A percentile compares a stretch with the other conserved stretches of the same genome.
phyloP scores from a whole-genome alignment of 2,797 vertebrate genomes.

The Psittacula echo region DNA sequence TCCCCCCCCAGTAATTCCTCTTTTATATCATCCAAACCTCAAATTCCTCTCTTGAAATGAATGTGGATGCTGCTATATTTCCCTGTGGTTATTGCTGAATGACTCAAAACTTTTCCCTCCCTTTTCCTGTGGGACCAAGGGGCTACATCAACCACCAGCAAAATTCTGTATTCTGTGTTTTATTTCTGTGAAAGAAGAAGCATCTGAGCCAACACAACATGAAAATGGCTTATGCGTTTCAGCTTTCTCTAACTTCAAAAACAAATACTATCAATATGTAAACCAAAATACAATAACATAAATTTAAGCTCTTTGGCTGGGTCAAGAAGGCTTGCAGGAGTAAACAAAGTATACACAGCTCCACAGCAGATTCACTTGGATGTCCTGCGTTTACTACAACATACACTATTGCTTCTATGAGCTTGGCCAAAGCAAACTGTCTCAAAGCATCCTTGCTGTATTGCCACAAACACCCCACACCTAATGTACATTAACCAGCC shows the following conservation, averaged over 20 bases:
- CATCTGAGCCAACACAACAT: background rate
- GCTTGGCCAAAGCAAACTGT: background rate
- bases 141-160: conserved; percentile 11
- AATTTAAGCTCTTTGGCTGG: background rate
- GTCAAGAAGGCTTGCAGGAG: background rate
- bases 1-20: conserved; percentile 21
- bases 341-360: background rate
- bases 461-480: background rate
- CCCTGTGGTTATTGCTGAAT: conserved; percentile 24
- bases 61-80: conserved; percentile 29
- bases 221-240: background rate
- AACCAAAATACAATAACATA: background rate
- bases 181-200: background rate
- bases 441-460: background rate
- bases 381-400: background rate
- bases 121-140: conserved; percentile 20
- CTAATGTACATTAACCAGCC: background rate
- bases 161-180: background rate
- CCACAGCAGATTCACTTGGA: background rate
- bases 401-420: background rate
- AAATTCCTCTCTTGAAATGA: conserved; percentile 56
- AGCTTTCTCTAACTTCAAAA: background rate
- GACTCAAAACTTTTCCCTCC: conserved; percentile 35
- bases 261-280: background rate
- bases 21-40: conserved; percentile 48